Conservation (phyloP, 2,888 invertebrate species). For the Mesorhabditis spiculigera region DNA sequence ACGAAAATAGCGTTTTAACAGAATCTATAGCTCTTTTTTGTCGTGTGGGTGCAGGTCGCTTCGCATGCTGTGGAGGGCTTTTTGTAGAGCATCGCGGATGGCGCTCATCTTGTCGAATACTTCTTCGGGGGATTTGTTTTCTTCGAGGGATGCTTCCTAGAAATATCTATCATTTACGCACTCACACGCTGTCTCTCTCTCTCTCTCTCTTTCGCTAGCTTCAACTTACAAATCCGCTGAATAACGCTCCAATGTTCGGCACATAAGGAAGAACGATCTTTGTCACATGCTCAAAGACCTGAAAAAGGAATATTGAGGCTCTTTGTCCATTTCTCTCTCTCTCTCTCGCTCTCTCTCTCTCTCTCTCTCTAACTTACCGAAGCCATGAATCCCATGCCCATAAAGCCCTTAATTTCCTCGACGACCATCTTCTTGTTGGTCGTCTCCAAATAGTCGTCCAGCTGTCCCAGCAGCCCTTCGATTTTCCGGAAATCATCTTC, state of each 20-base stretch:
- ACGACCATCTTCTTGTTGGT: background rate
- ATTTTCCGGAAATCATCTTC: background rate
- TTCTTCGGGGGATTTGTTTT: background rate
- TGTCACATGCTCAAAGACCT: background rate
- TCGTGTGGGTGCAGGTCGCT: too few relatives aligned
- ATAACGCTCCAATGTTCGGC: background rate
- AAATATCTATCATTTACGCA: too few relatives aligned
- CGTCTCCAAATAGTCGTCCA: background rate
- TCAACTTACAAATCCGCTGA: background rate
- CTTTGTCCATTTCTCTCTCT: background rate
- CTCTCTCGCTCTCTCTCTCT: background rate
- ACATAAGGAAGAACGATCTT: background rate
- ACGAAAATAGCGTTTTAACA: too few relatives aligned
- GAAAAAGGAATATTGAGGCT: background rate
- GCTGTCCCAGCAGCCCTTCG: background rate
- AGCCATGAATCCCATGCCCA: background rate
- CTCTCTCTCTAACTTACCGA: background rate
- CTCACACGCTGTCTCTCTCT: too few relatives aligned
- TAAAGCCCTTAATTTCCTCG: background rate
- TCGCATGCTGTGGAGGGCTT: background rate
- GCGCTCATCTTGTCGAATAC: background rate
- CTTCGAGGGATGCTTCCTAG: background rate
- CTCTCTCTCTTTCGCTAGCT: too few relatives aligned
- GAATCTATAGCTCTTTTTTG: too few relatives aligned
- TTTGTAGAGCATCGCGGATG: background rate